Percentiles rank a stretch among this genome's conserved stretches.
Conservation (phyloP, 35 echinoderm and acorn worm genomes). For the Ophioderma brevispina region DNA sequence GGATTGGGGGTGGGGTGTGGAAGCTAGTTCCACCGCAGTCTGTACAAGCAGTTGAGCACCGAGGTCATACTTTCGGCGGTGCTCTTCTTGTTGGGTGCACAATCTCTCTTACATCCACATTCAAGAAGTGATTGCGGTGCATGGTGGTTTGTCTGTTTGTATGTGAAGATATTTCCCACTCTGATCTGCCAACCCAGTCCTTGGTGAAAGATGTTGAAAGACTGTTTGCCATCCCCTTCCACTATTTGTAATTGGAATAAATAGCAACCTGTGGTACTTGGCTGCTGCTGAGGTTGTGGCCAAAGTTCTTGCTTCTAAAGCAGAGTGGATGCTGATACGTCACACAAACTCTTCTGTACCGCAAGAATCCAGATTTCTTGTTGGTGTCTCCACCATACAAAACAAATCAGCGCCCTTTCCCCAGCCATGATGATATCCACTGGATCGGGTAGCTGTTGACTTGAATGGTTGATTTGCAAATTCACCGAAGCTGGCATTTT, state of each 20-base stretch:
- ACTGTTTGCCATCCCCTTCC: conserved; percentile 31
- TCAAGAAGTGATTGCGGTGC: conserved; percentile 34
- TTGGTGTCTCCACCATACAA: not conserved
- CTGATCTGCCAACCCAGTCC: conserved; percentile 33
- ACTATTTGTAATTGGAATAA: not conserved
- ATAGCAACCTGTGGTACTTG: conserved; percentile 56
- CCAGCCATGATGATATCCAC: not conserved
- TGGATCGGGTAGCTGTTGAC: not conserved
- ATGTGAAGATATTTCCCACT: not conserved
- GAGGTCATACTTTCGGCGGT: conserved; percentile 18
- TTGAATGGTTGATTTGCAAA: not conserved
- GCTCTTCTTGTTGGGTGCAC: conserved; percentile 42
- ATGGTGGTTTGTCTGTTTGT: conserved; percentile 1
- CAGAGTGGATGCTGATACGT: not conserved
- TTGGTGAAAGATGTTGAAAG: conserved; percentile 26
- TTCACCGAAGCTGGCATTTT: not conserved
- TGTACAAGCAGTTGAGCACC: too few relatives aligned
- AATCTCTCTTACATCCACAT: conserved; percentile 54
- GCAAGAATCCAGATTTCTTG: too few relatives aligned
- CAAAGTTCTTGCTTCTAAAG: not conserved
- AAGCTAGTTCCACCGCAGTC: conserved; percentile 28
- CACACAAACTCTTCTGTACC: not conserved
- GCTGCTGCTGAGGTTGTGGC: conserved; percentile 58
- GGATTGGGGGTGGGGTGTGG: not conserved
- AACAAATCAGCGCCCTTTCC: conserved; percentile 12